Evolutionary conservation across 2,113 vertebrate species (phyloP).

Genomic region (Pristiophorus japonicus): DNA sequence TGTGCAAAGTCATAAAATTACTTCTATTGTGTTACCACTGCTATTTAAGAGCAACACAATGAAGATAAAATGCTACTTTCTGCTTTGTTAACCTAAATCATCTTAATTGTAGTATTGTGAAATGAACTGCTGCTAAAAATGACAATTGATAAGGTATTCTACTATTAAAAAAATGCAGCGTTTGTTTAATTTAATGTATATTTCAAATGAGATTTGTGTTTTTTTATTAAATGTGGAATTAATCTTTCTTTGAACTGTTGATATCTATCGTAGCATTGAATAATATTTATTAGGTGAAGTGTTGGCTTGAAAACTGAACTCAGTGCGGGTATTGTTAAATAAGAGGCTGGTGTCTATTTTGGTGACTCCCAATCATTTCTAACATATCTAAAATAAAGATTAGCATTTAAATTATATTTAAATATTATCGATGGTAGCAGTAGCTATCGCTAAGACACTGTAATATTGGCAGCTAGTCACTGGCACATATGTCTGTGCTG

Average conservation of each 20-base stretch:
- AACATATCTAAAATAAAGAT: neutral
- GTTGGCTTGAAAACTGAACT: neutral
- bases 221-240: neutral
- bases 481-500: constrained; percentile 1
- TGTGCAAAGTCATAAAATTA: neutral
- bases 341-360: neutral
- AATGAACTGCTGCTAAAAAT: no score
- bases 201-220: neutral
- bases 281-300: neutral
- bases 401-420: neutral
- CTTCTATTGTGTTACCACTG: neutral
- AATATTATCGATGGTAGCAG: neutral
- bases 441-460: neutral
- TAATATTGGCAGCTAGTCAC: neutral
- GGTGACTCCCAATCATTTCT: neutral
- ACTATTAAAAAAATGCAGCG: neutral
- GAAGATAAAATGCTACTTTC: neutral
- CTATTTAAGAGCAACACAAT: neutral
- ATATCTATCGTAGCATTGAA: neutral
- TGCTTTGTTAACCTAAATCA: neutral
- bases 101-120: neutral
- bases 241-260: neutral
- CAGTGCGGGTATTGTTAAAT: neutral
- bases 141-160: no score
- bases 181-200: neutral